These are phyloP conservation scores for Ornithoptera alexandrae DNA, from an alignment of 2,888 invertebrate genomes.

Conservation along the genomic window DNA sequence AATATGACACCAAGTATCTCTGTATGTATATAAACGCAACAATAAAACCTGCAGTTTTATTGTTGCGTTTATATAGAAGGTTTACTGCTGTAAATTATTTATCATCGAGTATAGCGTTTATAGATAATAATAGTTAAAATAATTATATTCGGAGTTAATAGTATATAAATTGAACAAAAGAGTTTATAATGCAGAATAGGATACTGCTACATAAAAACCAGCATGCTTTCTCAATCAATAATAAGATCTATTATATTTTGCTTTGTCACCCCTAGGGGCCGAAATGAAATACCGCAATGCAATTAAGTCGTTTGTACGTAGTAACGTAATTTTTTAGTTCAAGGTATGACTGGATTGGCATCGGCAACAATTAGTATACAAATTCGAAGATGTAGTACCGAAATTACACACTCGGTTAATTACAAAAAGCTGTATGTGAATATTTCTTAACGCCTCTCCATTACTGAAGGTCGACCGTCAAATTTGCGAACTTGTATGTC, in stretches of 20 bases:
- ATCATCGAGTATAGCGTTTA: too few species aligned
- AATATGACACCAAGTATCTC: neutral
- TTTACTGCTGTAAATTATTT: too few species aligned
- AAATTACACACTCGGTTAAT: neutral
- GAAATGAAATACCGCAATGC: conserved; percentile 4
- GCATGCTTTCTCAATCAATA: neutral
- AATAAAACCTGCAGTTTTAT: neutral
- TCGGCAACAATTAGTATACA: neutral
- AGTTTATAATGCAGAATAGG: too few species aligned
- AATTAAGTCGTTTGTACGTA: neutral
- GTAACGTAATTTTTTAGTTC: neutral
- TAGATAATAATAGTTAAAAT: too few species aligned
- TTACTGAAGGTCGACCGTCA: too few species aligned
- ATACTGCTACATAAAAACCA: too few species aligned
- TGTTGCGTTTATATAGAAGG: too few species aligned
- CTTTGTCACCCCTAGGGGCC: neutral
- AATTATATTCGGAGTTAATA: too few species aligned
- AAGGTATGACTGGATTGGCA: neutral
- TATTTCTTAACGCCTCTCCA: too few species aligned
- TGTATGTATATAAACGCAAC: neutral
- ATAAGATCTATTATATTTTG: neutral
- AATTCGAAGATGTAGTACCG: neutral
- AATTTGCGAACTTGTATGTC: too few species aligned
- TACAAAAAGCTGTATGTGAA: neutral
- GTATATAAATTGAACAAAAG: too few species aligned